Percentiles rank a stretch among this genome's conserved stretches.
Evolutionary conservation across 23 tunicate species (phyloP).

Genomic region (Aplidium turbinatum): DNA sequence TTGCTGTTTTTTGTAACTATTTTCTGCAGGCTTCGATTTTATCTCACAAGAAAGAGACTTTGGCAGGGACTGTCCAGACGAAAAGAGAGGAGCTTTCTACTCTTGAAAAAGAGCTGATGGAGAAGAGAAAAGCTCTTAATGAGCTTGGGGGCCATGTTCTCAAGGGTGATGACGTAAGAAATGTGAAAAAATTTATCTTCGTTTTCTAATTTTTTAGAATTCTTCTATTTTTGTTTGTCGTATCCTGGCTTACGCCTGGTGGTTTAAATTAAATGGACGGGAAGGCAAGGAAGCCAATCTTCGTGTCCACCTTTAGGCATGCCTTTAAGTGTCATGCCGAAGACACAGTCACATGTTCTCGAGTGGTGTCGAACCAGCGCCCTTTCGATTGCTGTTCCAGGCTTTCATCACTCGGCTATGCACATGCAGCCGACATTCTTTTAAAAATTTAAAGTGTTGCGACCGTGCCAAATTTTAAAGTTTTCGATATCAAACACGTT

Average conservation of each 20-base stretch:
- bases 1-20: constrained; percentile 2
- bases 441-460: no score
- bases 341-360: no score
- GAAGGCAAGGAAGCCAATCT: no score
- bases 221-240: no score
- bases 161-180: constrained; percentile 75
- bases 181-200: neutral
- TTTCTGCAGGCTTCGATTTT: constrained; percentile 66
- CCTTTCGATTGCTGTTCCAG: no score
- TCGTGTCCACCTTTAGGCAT: no score
- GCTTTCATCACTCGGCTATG: neutral
- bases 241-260: no score
- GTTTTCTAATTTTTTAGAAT: no score
- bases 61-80: constrained; percentile 51
- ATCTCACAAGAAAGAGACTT: constrained; percentile 75
- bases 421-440: neutral
- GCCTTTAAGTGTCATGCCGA: no score
- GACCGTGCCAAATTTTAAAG: neutral
- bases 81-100: constrained; percentile 64
- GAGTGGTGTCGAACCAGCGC: no score
- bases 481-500: no score
- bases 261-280: no score
- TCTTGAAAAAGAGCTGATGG: constrained; percentile 51
- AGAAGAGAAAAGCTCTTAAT: constrained; percentile 47
- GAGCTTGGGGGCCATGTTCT: constrained; percentile 83